Percentiles rank a stretch among this genome's conserved stretches.
Conservation (phyloP, 2,888 invertebrate species). For the Hypselothyrea guttata region DNA sequence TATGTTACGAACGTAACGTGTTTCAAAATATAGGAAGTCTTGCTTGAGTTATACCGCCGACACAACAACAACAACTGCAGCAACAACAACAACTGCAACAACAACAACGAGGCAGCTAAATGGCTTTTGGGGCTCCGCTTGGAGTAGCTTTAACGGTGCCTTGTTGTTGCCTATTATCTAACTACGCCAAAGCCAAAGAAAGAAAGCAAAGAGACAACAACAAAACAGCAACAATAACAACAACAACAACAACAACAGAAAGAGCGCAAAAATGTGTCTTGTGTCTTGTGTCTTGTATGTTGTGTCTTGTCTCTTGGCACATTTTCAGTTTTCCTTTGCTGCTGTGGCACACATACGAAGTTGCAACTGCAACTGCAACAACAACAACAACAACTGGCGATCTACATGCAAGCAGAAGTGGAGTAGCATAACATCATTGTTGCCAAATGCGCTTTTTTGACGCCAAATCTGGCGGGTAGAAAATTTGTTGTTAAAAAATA, state of each 20-base stretch:
- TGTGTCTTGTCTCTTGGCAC: constrained; percentile 46
- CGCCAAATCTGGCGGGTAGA: too few species aligned
- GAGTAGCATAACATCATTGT: constrained; percentile 69
- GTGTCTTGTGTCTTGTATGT: constrained; percentile 44
- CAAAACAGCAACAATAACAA: constrained; percentile 23
- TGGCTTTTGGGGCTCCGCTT: constrained; percentile 53
- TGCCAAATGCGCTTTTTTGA: too few species aligned
- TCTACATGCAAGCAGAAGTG: constrained; percentile 24
- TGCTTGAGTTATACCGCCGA: constrained; percentile 75
- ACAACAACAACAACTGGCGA: constrained; percentile 13
- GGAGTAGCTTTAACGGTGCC: constrained; percentile 58
- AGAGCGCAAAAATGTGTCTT: constrained; percentile 42
- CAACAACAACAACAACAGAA: constrained; percentile 20
- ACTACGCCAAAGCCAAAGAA: constrained; percentile 60
- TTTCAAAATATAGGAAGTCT: constrained; percentile 82
- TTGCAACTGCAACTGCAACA: too few species aligned
- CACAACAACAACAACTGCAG: constrained; percentile 43
- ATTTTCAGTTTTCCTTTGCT: constrained; percentile 54
- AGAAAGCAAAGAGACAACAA: constrained; percentile 48
- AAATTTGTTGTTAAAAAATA: too few species aligned
- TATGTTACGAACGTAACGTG: constrained; percentile 82
- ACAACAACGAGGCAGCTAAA: constrained; percentile 33
- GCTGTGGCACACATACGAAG: constrained; percentile 68
- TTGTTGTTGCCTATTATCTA: constrained; percentile 65
- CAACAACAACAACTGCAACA: constrained; percentile 19